Percentiles rank a stretch among this genome's conserved stretches.
phyloP scores from a whole-genome alignment of 2,113 vertebrate species.

The Tachycineta bicolor region DNA sequence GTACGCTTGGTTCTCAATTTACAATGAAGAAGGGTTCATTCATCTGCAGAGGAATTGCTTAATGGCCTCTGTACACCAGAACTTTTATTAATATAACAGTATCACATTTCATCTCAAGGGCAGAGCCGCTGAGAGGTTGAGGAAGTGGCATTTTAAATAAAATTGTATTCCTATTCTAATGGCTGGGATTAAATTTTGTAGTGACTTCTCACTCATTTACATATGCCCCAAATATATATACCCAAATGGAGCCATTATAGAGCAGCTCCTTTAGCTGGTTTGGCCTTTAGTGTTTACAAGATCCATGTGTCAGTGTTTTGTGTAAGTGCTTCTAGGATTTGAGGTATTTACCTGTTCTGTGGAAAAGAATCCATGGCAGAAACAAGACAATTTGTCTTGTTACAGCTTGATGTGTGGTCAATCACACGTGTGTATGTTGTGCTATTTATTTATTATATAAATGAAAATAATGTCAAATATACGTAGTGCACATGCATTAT shows the following conservation, averaged over 20 bases:
- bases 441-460: background rate
- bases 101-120: background rate
- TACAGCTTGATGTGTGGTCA: background rate
- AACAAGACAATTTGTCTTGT: background rate
- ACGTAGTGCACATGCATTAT: too few relatives aligned
- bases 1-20: slow-evolving; percentile 48
- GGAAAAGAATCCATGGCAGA: background rate
- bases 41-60: slow-evolving; percentile 36
- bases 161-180: background rate
- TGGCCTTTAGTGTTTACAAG: background rate
- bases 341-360: background rate
- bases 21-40: slow-evolving; percentile 30
- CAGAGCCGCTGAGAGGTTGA: background rate
- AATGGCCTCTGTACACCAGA: background rate
- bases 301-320: background rate
- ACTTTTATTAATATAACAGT: slow-evolving; percentile 21
- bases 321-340: background rate
- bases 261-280: background rate
- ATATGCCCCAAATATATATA: background rate
- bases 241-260: accelerated
- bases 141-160: background rate
- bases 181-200: background rate
- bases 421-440: background rate
- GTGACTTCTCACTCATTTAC: background rate
- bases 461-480: background rate